Evolutionary conservation across 2,888 invertebrate genomes (phyloP), one percentile per base, ranked within the genome.

Genomic region (Pristionchus arcanus): DNA sequence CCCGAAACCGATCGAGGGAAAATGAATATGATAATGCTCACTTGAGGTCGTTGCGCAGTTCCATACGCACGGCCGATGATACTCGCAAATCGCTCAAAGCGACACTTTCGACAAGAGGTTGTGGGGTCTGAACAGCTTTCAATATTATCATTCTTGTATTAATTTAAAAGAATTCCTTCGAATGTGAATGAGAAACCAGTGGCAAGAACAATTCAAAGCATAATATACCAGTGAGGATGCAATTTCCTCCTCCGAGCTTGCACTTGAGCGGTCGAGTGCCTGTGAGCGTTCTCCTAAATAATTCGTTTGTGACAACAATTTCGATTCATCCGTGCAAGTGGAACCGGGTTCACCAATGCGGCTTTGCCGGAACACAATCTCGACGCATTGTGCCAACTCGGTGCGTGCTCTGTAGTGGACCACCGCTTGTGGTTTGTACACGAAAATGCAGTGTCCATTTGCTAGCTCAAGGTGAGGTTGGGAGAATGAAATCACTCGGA

Each of bases 241-340:
- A 81, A 13, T 53, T 81, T n/a, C 81, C 81, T 28, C 81, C 49
- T 15, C 81, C 81, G 0, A 28, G 53, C 49, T 81, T 81, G 81
- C 81, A 81, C 49, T 81, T 81, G 28, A 81, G 81, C 16, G 81
- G 81, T 2, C 81, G 81, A 53, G 81, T 81, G 4, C 81, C 81
- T 5, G 81, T 81, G 19, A 81, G 81, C 0, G 81, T 81, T 4
- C 81, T 42, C 25, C 81, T 81, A 7, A 19, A 63, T 19, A 21
- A n/a, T 3, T 63, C 4, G 21, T 21, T n/a, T 63, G 63, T 63
- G 19, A 7, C 1, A 63, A 63, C 25, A 63, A 25, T 63, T 63
- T 25, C 21, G 7, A 63, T 63, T 63, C 21, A 25, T 74, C 15
- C 21, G 19, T 42, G 19, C 19, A 42, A 42, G 11, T 19, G 5